These are phyloP conservation scores for Botia almorhae DNA, from an alignment of 2,797 vertebrate genomes.

Conservation along the genomic window DNA sequence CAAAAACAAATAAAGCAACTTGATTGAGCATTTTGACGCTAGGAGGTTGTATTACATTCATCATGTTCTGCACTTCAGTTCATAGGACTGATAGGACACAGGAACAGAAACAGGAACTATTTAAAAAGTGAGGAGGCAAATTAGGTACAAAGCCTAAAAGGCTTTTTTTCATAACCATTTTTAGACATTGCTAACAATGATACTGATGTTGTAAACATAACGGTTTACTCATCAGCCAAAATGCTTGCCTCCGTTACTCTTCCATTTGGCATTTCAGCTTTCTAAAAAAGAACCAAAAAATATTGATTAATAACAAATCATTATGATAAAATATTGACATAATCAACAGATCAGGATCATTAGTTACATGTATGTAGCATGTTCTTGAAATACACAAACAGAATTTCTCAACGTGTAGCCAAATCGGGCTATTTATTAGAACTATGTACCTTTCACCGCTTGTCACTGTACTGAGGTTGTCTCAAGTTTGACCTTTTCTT, in stretches of 20 bases:
- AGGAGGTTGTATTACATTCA: constrained; percentile 48
- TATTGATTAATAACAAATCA: neutral
- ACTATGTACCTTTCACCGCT: constrained; percentile 59
- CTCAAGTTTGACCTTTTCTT: constrained; percentile 86
- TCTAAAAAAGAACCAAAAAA: constrained; percentile 2
- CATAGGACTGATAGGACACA: no score
- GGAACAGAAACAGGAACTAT: neutral
- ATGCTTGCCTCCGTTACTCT: neutral
- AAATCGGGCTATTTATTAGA: neutral
- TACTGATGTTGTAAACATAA: neutral
- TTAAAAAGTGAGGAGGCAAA: neutral
- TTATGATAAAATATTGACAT: neutral
- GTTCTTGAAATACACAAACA: neutral
- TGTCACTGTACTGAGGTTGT: constrained; percentile 73
- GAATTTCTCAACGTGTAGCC: neutral
- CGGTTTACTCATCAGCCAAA: neutral
- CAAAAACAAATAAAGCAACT: constrained; percentile 2
- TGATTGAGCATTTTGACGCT: constrained; percentile 2
- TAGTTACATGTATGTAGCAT: neutral
- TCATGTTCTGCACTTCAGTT: constrained; percentile 23
- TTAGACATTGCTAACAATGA: no score
- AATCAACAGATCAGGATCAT: neutral
- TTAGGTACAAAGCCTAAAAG: no score
- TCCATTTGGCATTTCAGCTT: neutral
- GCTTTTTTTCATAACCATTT: no score